These are phyloP conservation scores for Leuciscus idus DNA, from an alignment of 2,113 vertebrate genomes.

Conservation along the genomic window DNA sequence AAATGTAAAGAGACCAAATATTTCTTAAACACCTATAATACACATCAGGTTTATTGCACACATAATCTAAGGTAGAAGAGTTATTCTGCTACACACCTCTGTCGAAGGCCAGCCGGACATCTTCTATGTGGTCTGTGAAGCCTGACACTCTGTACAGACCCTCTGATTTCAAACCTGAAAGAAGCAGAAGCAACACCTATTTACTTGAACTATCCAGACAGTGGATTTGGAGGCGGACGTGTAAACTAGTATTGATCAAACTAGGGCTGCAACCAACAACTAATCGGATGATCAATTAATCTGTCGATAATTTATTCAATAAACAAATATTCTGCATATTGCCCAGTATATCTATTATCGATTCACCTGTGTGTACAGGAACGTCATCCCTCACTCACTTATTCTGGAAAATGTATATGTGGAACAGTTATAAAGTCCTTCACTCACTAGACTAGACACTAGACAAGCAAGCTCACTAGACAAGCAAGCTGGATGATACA, in stretches of 20 bases:
- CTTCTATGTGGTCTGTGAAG: slow-evolving; percentile 96
- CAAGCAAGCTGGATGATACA: too few species aligned
- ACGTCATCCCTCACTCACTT: background rate
- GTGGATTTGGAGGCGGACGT: background rate
- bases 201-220: background rate
- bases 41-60: background rate
- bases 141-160: slow-evolving; percentile 96
- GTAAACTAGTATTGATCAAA: background rate
- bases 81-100: slow-evolving; percentile 80
- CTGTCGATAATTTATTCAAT: background rate
- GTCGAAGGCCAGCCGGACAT: slow-evolving; percentile 94
- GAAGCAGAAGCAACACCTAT: slow-evolving; percentile 6
- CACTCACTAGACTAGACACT: too few species aligned
- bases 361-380: background rate
- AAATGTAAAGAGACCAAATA: background rate
- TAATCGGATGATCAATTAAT: background rate
- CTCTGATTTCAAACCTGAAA: slow-evolving; percentile 90
- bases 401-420: background rate
- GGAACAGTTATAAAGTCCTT: background rate
- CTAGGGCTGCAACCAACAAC: background rate
- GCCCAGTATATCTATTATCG: background rate
- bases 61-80: background rate
- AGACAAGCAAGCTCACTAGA: too few species aligned
- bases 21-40: background rate
- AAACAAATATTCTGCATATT: background rate